These are phyloP conservation scores for Neoitamus cyanurus DNA, from an alignment of 2,888 invertebrate genomes.

Conservation along the genomic window DNA sequence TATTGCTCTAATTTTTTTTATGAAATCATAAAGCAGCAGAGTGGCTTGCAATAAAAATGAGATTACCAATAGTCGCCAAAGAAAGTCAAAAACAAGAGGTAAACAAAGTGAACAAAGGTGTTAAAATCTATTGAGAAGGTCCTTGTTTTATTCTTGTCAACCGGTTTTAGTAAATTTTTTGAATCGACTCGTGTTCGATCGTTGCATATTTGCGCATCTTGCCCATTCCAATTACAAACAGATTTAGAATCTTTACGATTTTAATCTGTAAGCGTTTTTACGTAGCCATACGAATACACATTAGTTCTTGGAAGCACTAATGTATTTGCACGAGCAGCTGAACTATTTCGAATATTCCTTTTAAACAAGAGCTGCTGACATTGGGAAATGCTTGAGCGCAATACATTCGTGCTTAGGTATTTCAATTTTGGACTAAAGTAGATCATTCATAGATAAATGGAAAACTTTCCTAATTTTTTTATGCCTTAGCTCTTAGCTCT, in stretches of 20 bases:
- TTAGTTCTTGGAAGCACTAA: constrained; percentile 1
- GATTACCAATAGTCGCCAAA: constrained; percentile 47
- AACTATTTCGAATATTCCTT: background rate
- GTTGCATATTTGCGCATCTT: background rate
- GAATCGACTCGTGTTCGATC: background rate
- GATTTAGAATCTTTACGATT: constrained; percentile 35
- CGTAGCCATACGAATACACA: constrained; percentile 40
- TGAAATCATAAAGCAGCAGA: constrained; percentile 38
- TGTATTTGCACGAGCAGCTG: constrained; percentile 14
- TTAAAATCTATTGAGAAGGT: constrained; percentile 65
- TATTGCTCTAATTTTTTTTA: background rate
- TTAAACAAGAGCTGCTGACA: background rate
- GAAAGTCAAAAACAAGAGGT: constrained; percentile 57
- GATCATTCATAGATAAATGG: constrained; percentile 15
- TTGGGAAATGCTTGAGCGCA: background rate
- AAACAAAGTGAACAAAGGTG: constrained; percentile 57
- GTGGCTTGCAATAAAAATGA: constrained; percentile 52
- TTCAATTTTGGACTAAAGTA: constrained; percentile 15
- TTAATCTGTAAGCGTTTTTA: constrained; percentile 29
- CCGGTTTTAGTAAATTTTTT: background rate
- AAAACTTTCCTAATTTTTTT: background rate
- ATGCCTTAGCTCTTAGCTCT: constrained; percentile 21
- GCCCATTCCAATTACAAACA: constrained; percentile 11
- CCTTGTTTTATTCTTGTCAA: constrained; percentile 61
- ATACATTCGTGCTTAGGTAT: constrained; percentile 12